phyloP scores from a whole-genome alignment of 1,140 invertebrate genomes.

The Andricus grossulariae region DNA sequence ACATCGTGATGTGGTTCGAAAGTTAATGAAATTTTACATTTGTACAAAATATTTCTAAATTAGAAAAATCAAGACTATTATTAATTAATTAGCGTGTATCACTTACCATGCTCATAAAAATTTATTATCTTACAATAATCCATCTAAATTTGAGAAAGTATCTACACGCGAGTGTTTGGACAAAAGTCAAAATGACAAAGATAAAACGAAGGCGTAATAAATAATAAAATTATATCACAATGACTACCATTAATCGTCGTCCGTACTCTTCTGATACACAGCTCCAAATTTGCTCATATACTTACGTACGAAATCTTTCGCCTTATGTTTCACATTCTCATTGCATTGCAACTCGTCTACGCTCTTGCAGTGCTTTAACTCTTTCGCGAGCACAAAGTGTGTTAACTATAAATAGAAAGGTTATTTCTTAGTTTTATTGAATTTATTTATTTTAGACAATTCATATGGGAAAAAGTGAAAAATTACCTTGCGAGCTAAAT shows the following conservation, averaged over 20 bases:
- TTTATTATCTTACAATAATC: slow-evolving; percentile 65
- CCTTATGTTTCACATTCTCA: slow-evolving; percentile 94
- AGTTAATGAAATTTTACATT: slow-evolving; percentile 44
- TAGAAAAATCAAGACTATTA: slow-evolving; percentile 40
- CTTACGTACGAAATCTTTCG: slow-evolving; percentile 95
- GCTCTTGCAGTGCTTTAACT: slow-evolving; percentile 92
- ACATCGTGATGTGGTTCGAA: neutral
- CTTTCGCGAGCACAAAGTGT: slow-evolving; percentile 97
- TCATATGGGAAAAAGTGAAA: neutral
- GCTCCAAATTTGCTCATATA: slow-evolving; percentile 96
- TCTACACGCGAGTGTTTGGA: slow-evolving; percentile 37
- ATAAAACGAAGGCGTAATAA: slow-evolving; percentile 58
- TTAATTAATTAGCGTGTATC: neutral
- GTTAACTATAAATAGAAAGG: slow-evolving; percentile 85
- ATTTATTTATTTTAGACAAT: neutral
- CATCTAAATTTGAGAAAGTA: slow-evolving; percentile 59
- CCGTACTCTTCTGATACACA: slow-evolving; percentile 80
- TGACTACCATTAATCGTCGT: slow-evolving; percentile 75
- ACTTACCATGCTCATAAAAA: slow-evolving; percentile 48
- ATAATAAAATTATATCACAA: slow-evolving; percentile 62
- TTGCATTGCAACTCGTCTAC: slow-evolving; percentile 92
- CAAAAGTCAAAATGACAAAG: slow-evolving; percentile 41
- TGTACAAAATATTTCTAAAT: slow-evolving; percentile 46
- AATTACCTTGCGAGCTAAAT: slow-evolving; percentile 93
- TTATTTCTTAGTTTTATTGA: slow-evolving; percentile 18